These are phyloP conservation scores for Strigops habroptila DNA, from an alignment of 2,113 vertebrate species.

Conservation along the genomic window DNA sequence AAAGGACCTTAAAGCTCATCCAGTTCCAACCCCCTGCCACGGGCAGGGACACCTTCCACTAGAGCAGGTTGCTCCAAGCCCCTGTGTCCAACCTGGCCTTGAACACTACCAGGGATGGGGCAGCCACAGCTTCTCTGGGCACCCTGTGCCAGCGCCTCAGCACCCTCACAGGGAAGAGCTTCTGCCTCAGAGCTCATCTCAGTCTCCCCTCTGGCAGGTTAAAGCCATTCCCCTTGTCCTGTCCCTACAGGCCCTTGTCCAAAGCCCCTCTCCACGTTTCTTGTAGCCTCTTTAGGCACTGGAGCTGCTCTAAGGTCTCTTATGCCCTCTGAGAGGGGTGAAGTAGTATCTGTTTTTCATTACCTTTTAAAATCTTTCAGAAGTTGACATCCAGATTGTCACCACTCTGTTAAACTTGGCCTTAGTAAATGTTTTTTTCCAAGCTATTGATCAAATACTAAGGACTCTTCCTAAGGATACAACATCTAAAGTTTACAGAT, in stretches of 20 bases:
- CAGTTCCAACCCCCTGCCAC: accelerated
- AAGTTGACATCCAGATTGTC: neutral
- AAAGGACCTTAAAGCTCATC: accelerated
- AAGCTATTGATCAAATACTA: neutral
- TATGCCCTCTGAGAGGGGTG: neutral
- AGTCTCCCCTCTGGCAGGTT: too few relatives aligned
- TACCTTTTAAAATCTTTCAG: neutral
- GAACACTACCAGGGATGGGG: neutral
- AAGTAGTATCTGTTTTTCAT: neutral
- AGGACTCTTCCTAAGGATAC: neutral
- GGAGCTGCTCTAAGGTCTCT: neutral
- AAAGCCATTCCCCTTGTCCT: too few relatives aligned
- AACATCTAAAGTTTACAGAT: neutral
- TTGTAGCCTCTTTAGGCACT: neutral
- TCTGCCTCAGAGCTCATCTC: too few relatives aligned
- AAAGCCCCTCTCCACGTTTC: neutral
- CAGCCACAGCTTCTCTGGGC: neutral
- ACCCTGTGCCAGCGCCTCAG: neutral
- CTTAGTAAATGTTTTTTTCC: neutral
- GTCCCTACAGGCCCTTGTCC: too few relatives aligned
- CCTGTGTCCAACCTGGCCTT: neutral
- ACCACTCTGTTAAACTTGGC: neutral
- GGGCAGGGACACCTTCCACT: neutral
- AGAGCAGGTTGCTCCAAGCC: neutral
- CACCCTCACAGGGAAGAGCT: too few relatives aligned